Base-by-base conservation (phyloP, 2,113 vertebrate species). In the Entelurus aequoreus region DNA sequence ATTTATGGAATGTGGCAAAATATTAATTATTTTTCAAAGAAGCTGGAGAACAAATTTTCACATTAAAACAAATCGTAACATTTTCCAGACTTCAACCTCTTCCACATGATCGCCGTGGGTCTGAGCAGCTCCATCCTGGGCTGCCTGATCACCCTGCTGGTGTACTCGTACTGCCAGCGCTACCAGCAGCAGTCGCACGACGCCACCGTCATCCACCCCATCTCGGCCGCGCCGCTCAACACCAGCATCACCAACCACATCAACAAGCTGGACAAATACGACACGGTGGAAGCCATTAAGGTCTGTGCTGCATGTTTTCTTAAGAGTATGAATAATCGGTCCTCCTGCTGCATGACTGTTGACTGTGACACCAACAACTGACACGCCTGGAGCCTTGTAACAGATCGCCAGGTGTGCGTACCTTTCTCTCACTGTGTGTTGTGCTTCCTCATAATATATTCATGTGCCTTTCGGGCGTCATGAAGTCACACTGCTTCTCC, bases 191-290 rank as follows among this genome's bases (percentile, higher is more conserved):
- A 98, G 56, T 90, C 96, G 13, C 96, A 98, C 1, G 95, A 98
- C 0, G 94, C 95, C n/a, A 98, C 96, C 0, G 95, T 98, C 83
- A 98, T 98, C 84, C 95, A 98, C 68, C 95, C 96, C 0, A 94
- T 99, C 37, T 95, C 96, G 0, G 93, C 96, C 0, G 94, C 92
- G 0, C 94, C 94, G 0, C 94, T 98, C 73, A 98, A 98, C 86
- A 97, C 95, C 91, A 97, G 93, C 92, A 94, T 98, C 77, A 98
- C 95, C 63, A 98, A 98, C 84, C 95, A 98, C 83, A 95, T 98
- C 90, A 98, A 98, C 90, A 98, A 98, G 78, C 91, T 98, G 88
- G 96, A 98, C 88, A 98, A 98, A 68, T 98, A 95, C 0, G 95
- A 98, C 84, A 93, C 96, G 0, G 92, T 98, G 78, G 96, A 98